Evolutionary conservation across 2,113 vertebrate genomes (phyloP).

Genomic region (Tachysurus vachellii): DNA sequence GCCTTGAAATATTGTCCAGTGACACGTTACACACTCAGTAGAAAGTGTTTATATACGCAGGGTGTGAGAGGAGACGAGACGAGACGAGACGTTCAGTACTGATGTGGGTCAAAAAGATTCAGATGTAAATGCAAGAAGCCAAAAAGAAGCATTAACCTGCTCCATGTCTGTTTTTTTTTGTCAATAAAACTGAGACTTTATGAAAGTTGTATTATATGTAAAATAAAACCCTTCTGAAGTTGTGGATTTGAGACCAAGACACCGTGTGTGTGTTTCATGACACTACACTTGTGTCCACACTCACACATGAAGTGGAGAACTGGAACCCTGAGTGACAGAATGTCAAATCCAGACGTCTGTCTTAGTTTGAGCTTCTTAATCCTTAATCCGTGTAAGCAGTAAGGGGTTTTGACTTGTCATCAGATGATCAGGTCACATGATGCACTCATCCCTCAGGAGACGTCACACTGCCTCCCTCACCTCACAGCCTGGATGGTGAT

Average conservation of each 20-base stretch:
- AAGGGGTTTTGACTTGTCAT: not conserved
- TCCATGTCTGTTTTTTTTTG: conserved; percentile 47
- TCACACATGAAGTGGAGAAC: too few species aligned
- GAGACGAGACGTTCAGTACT: conserved; percentile 26
- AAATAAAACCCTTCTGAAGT: conserved; percentile 67
- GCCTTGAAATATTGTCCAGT: not conserved
- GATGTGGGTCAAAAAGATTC: conserved; percentile 52
- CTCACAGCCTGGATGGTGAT: not conserved
- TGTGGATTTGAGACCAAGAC: too few species aligned
- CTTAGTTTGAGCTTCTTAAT: too few species aligned
- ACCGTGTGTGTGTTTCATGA: not conserved
- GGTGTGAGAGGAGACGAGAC: conserved; percentile 16
- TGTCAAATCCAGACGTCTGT: too few species aligned
- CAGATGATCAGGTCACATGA: not conserved
- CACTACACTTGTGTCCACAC: too few species aligned
- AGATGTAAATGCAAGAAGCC: conserved; percentile 59
- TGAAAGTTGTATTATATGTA: conserved; percentile 72
- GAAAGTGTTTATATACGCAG: too few species aligned
- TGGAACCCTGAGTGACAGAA: too few species aligned
- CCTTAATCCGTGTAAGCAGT: too few species aligned
- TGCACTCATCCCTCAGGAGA: not conserved
- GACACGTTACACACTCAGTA: not conserved
- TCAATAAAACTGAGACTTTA: conserved; percentile 66
- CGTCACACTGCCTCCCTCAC: not conserved
- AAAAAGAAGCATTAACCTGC: conserved; percentile 53